Evolutionary conservation across 2,888 invertebrate genomes (phyloP).

Genomic region (Lasioglossum oenotherae): DNA sequence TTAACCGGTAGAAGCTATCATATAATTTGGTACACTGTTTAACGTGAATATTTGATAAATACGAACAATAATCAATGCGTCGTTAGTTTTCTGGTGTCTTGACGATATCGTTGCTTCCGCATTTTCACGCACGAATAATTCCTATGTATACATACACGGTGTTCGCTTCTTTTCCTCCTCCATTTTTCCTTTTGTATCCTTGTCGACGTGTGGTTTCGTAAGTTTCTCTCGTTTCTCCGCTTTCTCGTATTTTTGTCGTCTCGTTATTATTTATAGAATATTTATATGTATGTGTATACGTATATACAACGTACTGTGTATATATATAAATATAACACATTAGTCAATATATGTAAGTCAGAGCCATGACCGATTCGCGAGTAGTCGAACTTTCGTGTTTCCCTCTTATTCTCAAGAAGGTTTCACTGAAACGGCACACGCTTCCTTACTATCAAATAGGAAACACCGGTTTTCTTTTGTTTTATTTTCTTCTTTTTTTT

Average conservation of each 20-base stretch:
- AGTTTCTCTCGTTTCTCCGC: conserved; percentile 54
- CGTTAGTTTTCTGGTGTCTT: conserved; percentile 73
- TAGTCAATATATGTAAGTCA: conserved; percentile 73
- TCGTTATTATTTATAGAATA: conserved; percentile 67
- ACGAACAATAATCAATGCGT: conserved; percentile 72
- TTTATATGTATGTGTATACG: conserved; percentile 76
- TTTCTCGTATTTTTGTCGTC: conserved; percentile 54
- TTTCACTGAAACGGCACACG: not conserved
- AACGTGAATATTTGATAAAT: conserved; percentile 73
- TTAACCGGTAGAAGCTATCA: conserved; percentile 76
- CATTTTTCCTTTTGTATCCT: not conserved
- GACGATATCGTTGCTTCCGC: conserved; percentile 74
- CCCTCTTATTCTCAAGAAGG: not conserved
- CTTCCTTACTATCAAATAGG: not conserved
- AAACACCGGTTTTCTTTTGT: not conserved
- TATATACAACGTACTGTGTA: conserved; percentile 4
- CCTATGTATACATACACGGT: conserved; percentile 70
- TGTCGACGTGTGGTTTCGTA: conserved; percentile 48
- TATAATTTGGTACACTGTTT: conserved; percentile 75
- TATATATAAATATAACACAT: conserved; percentile 77
- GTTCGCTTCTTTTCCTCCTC: conserved; percentile 40
- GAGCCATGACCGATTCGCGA: conserved; percentile 76
- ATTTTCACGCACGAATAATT: conserved; percentile 62
- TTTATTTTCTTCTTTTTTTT: not conserved
- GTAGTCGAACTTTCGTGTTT: conserved; percentile 13